Base-by-base conservation (phyloP, 1,140 invertebrate species). In the Papilio helenus region DNA sequence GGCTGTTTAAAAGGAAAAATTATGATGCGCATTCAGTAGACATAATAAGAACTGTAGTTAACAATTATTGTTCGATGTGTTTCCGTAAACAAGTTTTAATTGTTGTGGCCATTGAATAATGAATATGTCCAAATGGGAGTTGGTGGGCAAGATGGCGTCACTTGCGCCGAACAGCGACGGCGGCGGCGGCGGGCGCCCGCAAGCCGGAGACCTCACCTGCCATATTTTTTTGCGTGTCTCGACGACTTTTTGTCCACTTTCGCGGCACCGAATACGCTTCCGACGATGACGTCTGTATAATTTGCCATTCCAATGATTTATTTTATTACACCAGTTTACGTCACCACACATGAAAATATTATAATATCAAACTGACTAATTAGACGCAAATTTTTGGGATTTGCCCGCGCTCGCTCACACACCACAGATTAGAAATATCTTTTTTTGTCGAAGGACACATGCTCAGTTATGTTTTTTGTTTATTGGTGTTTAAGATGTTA, bases 191-290 rank as follows among this genome's bases (percentile, higher is more conserved):
- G 26, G 61, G 61, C 61, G 61, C 61, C 61, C 61, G 61, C 61
- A 29, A 65, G 61, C 61, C 61, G 61, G 61, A 79, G 83, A 87
- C 86, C 85, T 85, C 88, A 89, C 90, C 89, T 90, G 88, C 84
- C 86, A 81, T 72, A 79, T 82, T 91, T 91, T 92, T 91, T 90
- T 78, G 46, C 73, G 73, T 76, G 44, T 76, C 73, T 55, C 73
- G 73, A 46, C 73, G 16, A 51, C 73, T 90, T 91, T 92, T 92
- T 92, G 87, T 89, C 80, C 82, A 89, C 92, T 93, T 92, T 92
- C 90, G 87, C 91, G 85, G 73, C 71, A 79, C 83, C 83, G 82
- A 79, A 68, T 82, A 82, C 81, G 78, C 79, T 81, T 79, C 68
- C 80, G 55, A 81, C 80, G 61, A 65, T 72, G 65, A 65, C 76